Base-by-base conservation (phyloP, 2,888 invertebrate species). In the Elaeidobius kamerunicus region DNA sequence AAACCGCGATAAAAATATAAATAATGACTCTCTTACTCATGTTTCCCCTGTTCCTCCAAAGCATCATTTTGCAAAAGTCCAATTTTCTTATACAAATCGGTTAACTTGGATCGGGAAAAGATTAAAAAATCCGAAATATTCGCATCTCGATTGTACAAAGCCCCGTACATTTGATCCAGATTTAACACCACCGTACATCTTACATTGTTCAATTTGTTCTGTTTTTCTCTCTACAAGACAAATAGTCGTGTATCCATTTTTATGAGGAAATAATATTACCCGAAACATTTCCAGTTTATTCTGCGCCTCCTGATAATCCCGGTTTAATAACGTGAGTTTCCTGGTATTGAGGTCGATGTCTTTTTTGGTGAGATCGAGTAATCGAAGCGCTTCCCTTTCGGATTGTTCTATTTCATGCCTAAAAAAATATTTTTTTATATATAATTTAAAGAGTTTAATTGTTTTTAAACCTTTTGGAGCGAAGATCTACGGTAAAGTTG, bases 161-260 rank as follows among this genome's bases (percentile, higher is more conserved):
- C 74, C 63, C 80, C 76, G 63, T 81, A 79, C 16, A 90, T 73
- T 66, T 89, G 90, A 66, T 84, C 79, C 63, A 88, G 78, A 23
- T 81, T 81, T 16, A 91, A 65, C 5, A 88, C 73, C 0, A 88
- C 78, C 2, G 84, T 80, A 51, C 82, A 78, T 43, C 85, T 81
- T 2, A 93, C 82, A 49, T 89, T 83, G 65, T 93, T 93, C 66
- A 94, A 71, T 67, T 85, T 78, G 54, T 77, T 78, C 70, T 92
- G 92, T 70, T 88, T 83, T 68, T 84, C 81, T 64, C 79, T 75
- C 86, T 89, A 63, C 12, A 72, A 65, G 2, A 12, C 17, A 88
- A 63, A n/a, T 71, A 65, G 1, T n/a, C 15, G 12, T 43, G 12
- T 17, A 16, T n/a, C n/a, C n/a, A n/a, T n/a, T n/a, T n/a, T n/a